Conservation (phyloP, 1,140 invertebrate species). For the Stegodyphus mimosarum region DNA sequence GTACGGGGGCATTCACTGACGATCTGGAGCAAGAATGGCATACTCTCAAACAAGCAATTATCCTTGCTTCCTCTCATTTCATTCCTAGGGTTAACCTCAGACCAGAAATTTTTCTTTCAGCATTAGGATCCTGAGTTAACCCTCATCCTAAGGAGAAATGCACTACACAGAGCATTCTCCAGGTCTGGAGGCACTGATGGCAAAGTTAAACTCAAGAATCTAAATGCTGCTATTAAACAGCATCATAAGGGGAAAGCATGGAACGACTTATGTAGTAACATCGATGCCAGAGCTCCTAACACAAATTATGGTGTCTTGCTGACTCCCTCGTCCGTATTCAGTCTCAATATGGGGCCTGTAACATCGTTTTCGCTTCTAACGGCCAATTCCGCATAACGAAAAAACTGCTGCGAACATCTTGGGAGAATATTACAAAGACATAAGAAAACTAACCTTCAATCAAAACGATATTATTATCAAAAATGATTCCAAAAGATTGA, state of each 20-base stretch:
- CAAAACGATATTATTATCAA: conserved; percentile 6
- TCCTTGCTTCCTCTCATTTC: neutral
- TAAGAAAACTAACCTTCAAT: conserved; percentile 9
- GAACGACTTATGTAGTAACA: neutral
- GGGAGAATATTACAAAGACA: conserved; percentile 24
- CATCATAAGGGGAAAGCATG: neutral
- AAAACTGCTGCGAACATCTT: conserved; percentile 4
- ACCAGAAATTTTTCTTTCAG: conserved; percentile 24
- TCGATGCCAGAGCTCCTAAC: neutral
- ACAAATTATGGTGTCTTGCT: neutral
- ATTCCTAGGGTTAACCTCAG: conserved; percentile 14
- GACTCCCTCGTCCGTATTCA: neutral
- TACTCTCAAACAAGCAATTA: neutral
- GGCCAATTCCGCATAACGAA: neutral
- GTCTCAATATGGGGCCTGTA: neutral
- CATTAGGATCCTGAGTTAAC: neutral
- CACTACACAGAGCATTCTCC: neutral
- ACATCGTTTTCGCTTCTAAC: neutral
- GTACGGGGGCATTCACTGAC: neutral
- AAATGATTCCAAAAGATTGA: conserved; percentile 20
- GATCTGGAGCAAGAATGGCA: neutral
- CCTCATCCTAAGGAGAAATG: conserved; percentile 7
- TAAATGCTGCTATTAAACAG: neutral
- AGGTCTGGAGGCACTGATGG: neutral
- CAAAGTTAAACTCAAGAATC: conserved; percentile 11